A percentile compares a stretch with the other conserved stretches of the same genome.
phyloP scores from a whole-genome alignment of 1,140 invertebrate species.

The Harpegnathos saltator region DNA sequence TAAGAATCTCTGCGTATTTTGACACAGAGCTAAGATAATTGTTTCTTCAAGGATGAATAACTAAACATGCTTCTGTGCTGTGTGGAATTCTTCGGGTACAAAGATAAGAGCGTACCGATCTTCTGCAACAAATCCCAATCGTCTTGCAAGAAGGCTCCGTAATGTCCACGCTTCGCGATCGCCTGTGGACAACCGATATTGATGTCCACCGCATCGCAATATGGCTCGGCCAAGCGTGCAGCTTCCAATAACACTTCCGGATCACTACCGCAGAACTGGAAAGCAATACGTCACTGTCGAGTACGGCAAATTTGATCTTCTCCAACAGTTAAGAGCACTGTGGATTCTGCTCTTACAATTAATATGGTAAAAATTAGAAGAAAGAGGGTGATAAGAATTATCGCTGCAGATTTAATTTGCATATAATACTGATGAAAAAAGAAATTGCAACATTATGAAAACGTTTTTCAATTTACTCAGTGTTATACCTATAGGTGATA shows the following conservation, averaged over 20 bases:
- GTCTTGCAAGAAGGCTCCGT: slow-evolving; percentile 97
- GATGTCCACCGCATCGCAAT: slow-evolving; percentile 98
- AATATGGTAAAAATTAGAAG: too few relatives aligned
- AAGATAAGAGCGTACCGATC: slow-evolving; percentile 89
- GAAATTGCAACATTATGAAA: too few relatives aligned
- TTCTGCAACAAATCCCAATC: slow-evolving; percentile 94
- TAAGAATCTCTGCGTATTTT: too few relatives aligned
- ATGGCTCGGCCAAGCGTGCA: slow-evolving; percentile 92
- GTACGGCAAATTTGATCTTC: neutral
- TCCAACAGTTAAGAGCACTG: neutral
- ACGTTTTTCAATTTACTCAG: too few relatives aligned
- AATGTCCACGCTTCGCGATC: slow-evolving; percentile 96
- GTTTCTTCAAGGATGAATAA: too few relatives aligned
- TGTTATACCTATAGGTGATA: too few relatives aligned
- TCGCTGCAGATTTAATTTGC: too few relatives aligned
- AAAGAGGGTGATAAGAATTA: too few relatives aligned
- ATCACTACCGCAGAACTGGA: slow-evolving; percentile 99
- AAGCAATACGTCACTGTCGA: slow-evolving; percentile 67
- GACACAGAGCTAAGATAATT: too few relatives aligned
- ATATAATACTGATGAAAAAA: too few relatives aligned
- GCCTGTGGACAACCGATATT: slow-evolving; percentile 99
- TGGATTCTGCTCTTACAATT: too few relatives aligned
- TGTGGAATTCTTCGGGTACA: neutral
- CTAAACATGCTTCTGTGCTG: too few relatives aligned
- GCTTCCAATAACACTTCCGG: slow-evolving; percentile 95